Evolutionary conservation across 2,797 vertebrate genomes (phyloP).

Genomic region (Nannoperca obscura): DNA sequence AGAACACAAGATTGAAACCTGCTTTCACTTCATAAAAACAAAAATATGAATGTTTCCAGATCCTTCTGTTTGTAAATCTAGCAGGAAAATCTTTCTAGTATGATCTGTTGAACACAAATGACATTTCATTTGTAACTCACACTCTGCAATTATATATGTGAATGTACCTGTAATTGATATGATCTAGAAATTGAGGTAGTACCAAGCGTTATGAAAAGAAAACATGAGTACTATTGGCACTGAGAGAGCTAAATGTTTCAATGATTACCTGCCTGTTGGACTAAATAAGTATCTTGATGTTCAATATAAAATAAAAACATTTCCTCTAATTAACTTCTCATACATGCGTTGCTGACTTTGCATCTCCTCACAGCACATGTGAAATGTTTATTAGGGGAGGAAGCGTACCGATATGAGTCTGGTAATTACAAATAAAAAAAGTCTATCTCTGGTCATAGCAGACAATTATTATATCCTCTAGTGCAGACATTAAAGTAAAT

Average conservation of each 20-base stretch:
- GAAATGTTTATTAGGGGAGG: slow-evolving; percentile 32
- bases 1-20: slow-evolving; percentile 17
- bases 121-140: background rate
- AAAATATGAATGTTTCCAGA: slow-evolving; percentile 16
- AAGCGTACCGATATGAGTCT: slow-evolving; percentile 37
- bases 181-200: background rate
- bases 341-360: slow-evolving; percentile 23
- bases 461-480: slow-evolving; percentile 76
- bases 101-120: slow-evolving; percentile 1
- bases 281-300: slow-evolving; percentile 44
- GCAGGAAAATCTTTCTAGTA: background rate
- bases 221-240: background rate
- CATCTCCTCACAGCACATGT: slow-evolving; percentile 25
- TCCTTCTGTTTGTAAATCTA: slow-evolving; percentile 14
- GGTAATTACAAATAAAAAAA: slow-evolving; percentile 63
- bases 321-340: slow-evolving; percentile 35
- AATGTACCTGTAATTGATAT: slow-evolving; percentile 2
- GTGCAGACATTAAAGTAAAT: slow-evolving; percentile 77
- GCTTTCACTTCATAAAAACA: background rate
- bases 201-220: background rate
- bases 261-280: slow-evolving; percentile 28
- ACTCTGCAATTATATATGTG: background rate
- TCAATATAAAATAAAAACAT: slow-evolving; percentile 43
- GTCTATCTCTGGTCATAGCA: slow-evolving; percentile 69
- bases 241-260: slow-evolving; percentile 4